Evolutionary conservation across 2,888 invertebrate species (phyloP).

Genomic region (Pyrocoelia pectoralis): DNA sequence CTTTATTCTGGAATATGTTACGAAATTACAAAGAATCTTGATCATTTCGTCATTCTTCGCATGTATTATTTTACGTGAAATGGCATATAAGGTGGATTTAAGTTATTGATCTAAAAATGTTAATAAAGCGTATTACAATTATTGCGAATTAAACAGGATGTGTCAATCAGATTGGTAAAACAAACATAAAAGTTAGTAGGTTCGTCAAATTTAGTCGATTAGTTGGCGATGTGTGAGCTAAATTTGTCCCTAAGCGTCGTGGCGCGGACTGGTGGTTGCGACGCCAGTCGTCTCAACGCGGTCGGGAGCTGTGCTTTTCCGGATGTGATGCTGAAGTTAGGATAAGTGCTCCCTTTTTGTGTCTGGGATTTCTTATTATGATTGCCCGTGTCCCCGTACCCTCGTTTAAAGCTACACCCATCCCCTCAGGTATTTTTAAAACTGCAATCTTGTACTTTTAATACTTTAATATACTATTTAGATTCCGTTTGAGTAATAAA

Average conservation of each 20-base stretch:
- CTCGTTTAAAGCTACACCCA: slow-evolving; percentile 83
- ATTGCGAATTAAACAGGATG: slow-evolving; percentile 26
- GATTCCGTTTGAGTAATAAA: no score
- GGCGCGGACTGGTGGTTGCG: slow-evolving; percentile 47
- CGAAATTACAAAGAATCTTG: slow-evolving; percentile 8
- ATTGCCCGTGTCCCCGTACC: slow-evolving; percentile 62
- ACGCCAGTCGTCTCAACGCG: slow-evolving; percentile 35
- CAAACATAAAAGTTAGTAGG: slow-evolving; percentile 41
- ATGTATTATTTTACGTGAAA: no score
- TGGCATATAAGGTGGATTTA: no score
- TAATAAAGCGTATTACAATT: background rate
- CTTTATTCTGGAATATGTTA: slow-evolving; percentile 16
- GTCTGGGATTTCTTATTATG: slow-evolving; percentile 37
- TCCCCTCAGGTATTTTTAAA: slow-evolving; percentile 70
- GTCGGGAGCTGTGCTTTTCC: slow-evolving; percentile 31
- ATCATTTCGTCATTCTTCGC: background rate
- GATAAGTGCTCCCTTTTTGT: slow-evolving; percentile 27
- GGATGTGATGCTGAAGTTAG: slow-evolving; percentile 32
- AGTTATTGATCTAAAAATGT: slow-evolving; percentile 8
- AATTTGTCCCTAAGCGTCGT: slow-evolving; percentile 50
- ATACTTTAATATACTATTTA: no score
- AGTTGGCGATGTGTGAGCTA: slow-evolving; percentile 51
- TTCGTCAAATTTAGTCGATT: slow-evolving; percentile 56
- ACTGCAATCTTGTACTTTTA: background rate
- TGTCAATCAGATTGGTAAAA: slow-evolving; percentile 32